Percentiles rank a stretch among this genome's conserved stretches.
These are phyloP conservation scores for Bedellia somnulentella DNA, from an alignment of 2,888 invertebrate species.

Conservation along the genomic window DNA sequence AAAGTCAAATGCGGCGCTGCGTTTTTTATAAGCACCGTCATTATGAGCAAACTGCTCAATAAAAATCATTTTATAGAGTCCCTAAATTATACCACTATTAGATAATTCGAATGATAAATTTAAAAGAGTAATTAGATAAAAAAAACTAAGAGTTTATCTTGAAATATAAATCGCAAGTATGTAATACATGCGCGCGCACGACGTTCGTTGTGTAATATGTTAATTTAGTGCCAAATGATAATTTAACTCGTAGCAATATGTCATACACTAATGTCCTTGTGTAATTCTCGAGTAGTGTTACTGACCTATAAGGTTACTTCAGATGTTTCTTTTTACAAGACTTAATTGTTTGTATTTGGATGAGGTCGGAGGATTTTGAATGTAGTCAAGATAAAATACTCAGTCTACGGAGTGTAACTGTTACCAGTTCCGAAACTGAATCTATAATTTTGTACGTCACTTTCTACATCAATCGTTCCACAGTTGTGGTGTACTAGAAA, in stretches of 20 bases:
- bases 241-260: slow-evolving; percentile 60
- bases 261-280: slow-evolving; percentile 55
- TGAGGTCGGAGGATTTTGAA: slow-evolving; percentile 45
- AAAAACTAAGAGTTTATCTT: slow-evolving; percentile 30
- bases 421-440: slow-evolving; percentile 14
- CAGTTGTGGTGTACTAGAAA: no score
- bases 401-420: slow-evolving; percentile 51
- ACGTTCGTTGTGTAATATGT: slow-evolving; percentile 59
- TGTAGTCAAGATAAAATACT: slow-evolving; percentile 57
- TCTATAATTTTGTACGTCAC: no score
- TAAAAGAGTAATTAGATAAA: slow-evolving; percentile 12
- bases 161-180: slow-evolving; percentile 31
- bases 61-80: no score
- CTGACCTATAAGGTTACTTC: slow-evolving; percentile 55
- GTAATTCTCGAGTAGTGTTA: slow-evolving; percentile 57
- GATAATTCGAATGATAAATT: slow-evolving; percentile 21
- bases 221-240: slow-evolving; percentile 63
- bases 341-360: slow-evolving; percentile 60
- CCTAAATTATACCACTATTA: slow-evolving; percentile 39
- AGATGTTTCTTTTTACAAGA: slow-evolving; percentile 58
- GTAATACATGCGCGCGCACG: slow-evolving; percentile 39
- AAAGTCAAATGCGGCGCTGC: no score
- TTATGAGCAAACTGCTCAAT: no score
- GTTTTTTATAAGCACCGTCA: no score
- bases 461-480: no score